Evolutionary conservation across 2,797 vertebrate genomes (phyloP).

Genomic region (Pristis pectinata): DNA sequence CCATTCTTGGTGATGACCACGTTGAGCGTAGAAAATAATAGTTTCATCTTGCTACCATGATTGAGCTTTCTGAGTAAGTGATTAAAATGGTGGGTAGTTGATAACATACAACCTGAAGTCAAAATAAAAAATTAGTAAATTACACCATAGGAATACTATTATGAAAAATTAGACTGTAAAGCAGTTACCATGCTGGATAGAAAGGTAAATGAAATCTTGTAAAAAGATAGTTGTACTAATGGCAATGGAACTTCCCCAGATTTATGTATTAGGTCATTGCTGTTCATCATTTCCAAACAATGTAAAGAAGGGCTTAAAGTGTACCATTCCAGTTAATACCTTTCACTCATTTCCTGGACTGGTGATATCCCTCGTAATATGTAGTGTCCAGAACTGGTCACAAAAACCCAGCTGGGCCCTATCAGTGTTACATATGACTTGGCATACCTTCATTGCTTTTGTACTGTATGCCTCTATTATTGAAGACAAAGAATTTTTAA

Average conservation of each 20-base stretch:
- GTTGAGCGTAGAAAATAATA: background rate
- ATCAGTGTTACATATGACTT: too few relatives aligned
- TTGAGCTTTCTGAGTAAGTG: background rate
- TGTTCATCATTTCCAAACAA: background rate
- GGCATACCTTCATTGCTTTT: too few relatives aligned
- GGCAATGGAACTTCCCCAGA: background rate
- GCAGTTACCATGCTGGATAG: background rate
- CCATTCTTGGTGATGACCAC: background rate
- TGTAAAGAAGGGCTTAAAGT: background rate
- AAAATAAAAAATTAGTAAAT: background rate
- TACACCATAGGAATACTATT: background rate
- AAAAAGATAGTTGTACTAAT: background rate
- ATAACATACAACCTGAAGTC: background rate
- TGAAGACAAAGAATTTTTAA: too few relatives aligned
- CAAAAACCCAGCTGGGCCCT: too few relatives aligned
- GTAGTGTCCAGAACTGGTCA: too few relatives aligned
- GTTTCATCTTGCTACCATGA: background rate
- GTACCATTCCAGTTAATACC: too few relatives aligned
- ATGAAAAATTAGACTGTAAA: background rate
- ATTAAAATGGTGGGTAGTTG: background rate
- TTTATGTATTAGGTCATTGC: background rate
- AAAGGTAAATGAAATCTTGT: background rate
- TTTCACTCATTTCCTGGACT: too few relatives aligned
- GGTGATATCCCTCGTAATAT: too few relatives aligned
- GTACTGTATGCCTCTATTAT: too few relatives aligned